A percentile compares a stretch with the other conserved stretches of the same genome.
Evolutionary conservation across 2,797 vertebrate genomes (phyloP).

Genomic region (Garrulus glandarius): DNA sequence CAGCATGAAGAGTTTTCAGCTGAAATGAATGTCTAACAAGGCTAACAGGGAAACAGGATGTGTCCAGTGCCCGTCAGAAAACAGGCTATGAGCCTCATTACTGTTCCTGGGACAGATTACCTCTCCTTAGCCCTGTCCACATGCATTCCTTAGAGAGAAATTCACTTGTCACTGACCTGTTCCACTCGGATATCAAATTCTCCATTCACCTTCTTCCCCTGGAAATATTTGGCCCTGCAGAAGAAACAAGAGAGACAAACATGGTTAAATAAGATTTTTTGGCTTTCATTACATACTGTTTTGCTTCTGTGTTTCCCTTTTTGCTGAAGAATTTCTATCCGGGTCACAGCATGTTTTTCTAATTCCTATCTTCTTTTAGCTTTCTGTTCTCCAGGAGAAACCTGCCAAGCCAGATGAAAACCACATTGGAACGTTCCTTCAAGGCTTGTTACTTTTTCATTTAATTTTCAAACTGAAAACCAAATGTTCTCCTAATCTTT

Average conservation of each 20-base stretch:
- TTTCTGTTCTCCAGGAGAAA: conserved; percentile 1
- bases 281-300: background rate
- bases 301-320: conserved; percentile 1
- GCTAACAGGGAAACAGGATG: background rate
- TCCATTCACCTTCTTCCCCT: conserved; percentile 91
- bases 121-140: background rate
- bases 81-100: background rate
- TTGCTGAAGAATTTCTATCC: background rate
- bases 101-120: background rate
- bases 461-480: conserved; percentile 35
- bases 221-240: conserved; percentile 91
- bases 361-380: background rate
- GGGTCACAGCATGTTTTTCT: background rate
- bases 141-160: background rate
- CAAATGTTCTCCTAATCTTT: conserved; percentile 24
- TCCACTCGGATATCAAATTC: conserved; percentile 94
- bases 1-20: background rate
- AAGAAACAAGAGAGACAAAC: background rate
- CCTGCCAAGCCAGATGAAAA: conserved; percentile 42
- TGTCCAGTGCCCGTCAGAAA: background rate
- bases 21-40: background rate
- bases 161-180: conserved; percentile 82
- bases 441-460: conserved; percentile 6
- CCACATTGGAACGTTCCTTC: conserved; percentile 42
- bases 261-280: background rate